Base-by-base conservation (phyloP, 2,797 vertebrate species). In the Leptoclinus maculatus region DNA sequence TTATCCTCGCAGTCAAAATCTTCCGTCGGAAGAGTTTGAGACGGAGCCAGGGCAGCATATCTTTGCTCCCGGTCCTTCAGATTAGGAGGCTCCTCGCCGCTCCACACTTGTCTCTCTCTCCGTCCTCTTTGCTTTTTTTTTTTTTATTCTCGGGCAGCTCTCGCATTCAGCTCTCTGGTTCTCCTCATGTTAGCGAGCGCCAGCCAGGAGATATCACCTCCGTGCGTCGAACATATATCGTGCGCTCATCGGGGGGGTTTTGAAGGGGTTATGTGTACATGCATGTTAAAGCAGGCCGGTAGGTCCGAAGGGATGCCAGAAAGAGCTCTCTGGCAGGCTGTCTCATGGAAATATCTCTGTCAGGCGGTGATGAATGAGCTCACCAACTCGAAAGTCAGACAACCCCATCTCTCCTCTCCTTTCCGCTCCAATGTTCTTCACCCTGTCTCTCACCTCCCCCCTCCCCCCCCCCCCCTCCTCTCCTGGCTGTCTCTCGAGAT, bases 301-400 rank as follows among this genome's bases (percentile, higher is more conserved):
- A 5, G 47, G 66, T 67, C 84, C 82, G 49, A 41, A 77, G 79
- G 64, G 73, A 84, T 78, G 82, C 85, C 86, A 87, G 81, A 76
- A 67, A 62, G 71, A 45, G 68, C 71, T 70, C 59, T 78, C 76
- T 87, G 89, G 86, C 83, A 87, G 68, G 11, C 77, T 14, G 51
- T 69, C 76, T 65, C 34, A 8, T 89, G 89, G 91, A 92, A 92
- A 91, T 87, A 86, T 90, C 83, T 86, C 74, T 78, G 82, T 86
- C 83, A 86, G 84, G 39, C 80, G 36, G 60, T 84, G 88, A 91
- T 84, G 87, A 91, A 91, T 88, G 90, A 92, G 87, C 79, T 85
- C 82, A 82, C 83, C 84, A 69, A 66, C 76, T 78, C 74, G 72
- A 62, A 83, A 84, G 71, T 88, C 90, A 88, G 87, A 90, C 83